These are phyloP conservation scores for Neodiprion pinetum DNA, from an alignment of 1,140 invertebrate genomes.

Conservation along the genomic window DNA sequence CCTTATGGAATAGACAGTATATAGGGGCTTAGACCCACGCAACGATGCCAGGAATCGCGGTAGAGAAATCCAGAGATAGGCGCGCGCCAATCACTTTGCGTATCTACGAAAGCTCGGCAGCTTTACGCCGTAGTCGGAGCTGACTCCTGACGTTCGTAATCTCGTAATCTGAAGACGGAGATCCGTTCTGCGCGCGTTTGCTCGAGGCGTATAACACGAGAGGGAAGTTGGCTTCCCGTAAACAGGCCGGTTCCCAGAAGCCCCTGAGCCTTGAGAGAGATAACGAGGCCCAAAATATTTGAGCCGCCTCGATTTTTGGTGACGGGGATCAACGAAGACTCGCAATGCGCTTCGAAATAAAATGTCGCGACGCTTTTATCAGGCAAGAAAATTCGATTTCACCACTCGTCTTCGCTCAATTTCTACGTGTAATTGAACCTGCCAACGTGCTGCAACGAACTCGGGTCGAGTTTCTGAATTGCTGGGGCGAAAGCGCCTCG, in stretches of 20 bases:
- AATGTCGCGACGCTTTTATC: neutral
- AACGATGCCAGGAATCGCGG: too few species aligned
- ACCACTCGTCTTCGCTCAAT: neutral
- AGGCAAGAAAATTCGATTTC: neutral
- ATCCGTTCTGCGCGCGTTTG: too few species aligned
- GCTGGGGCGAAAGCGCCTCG: neutral
- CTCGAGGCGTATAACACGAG: too few species aligned
- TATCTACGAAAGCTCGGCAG: too few species aligned
- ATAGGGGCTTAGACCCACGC: too few species aligned
- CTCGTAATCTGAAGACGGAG: too few species aligned
- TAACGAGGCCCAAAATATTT: neutral
- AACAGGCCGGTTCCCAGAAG: neutral
- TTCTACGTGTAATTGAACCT: neutral
- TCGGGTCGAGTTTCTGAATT: neutral
- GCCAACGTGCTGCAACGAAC: neutral
- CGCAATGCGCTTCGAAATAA: neutral
- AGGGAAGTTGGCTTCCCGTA: neutral
- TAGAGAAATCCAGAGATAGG: too few species aligned
- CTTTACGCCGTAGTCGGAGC: too few species aligned
- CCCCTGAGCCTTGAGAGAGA: neutral
- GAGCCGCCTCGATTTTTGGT: neutral
- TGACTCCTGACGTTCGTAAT: too few species aligned
- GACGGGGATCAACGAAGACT: neutral
- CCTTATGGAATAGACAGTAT: too few species aligned
- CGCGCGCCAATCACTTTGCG: too few species aligned